Percentiles rank a stretch among this genome's conserved stretches.
phyloP scores from a whole-genome alignment of 2,888 invertebrate genomes.

The Tanytarsus gracilentus region DNA sequence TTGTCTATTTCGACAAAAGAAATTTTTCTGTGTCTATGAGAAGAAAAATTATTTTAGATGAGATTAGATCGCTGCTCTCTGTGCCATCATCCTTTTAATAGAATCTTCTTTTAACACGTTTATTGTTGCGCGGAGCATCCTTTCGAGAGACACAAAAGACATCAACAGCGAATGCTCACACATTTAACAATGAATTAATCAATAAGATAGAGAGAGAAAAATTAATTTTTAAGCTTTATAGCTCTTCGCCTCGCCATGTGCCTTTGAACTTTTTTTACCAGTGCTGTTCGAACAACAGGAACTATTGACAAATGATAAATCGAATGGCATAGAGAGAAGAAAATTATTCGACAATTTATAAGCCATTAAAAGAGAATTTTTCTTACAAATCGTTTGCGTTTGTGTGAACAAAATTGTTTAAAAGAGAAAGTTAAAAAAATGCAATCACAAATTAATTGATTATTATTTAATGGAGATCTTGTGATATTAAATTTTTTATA shows the following conservation, averaged over 20 bases:
- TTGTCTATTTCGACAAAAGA: slow-evolving; percentile 2
- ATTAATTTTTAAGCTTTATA: slow-evolving; percentile 23
- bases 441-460: too few species aligned
- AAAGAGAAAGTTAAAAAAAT: too few species aligned
- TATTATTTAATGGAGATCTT: too few species aligned
- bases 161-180: neutral
- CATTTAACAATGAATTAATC: slow-evolving; percentile 22
- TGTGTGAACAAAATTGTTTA: too few species aligned
- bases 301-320: slow-evolving; percentile 13
- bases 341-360: slow-evolving; percentile 19
- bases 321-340: neutral
- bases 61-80: neutral
- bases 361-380: slow-evolving; percentile 4
- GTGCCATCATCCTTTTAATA: neutral
- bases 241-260: too few species aligned
- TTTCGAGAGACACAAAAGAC: too few species aligned
- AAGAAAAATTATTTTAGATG: neutral
- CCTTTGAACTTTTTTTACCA: slow-evolving; percentile 12
- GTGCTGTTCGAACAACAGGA: neutral
- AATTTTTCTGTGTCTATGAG: slow-evolving; percentile 7
- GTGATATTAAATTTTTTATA: too few species aligned
- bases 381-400: too few species aligned
- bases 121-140: too few species aligned
- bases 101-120: too few species aligned
- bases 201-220: slow-evolving; percentile 5